A percentile compares a stretch with the other conserved stretches of the same genome.
These are phyloP conservation scores for Lithophane semibrunnea DNA, from an alignment of 2,888 invertebrate species.

Conservation along the genomic window DNA sequence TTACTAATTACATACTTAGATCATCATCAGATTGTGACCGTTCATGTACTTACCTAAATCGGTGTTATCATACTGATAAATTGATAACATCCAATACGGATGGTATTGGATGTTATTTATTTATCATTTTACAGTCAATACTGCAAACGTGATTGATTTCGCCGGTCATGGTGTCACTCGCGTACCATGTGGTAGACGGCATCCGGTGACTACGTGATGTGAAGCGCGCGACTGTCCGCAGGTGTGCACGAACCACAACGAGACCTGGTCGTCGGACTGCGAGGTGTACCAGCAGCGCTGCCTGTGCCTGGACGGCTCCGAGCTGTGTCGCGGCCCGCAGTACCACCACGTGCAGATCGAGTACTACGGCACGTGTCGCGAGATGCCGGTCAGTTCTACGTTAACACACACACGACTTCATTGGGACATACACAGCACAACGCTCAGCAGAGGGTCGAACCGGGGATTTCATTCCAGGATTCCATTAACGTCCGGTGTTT, in stretches of 20 bases:
- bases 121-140: background rate
- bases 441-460: too few relatives aligned
- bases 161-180: background rate
- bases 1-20: background rate
- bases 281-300: conserved; percentile 98
- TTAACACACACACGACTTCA: background rate
- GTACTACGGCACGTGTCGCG: conserved; percentile 96
- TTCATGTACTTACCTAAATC: background rate
- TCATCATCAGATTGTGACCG: conserved; percentile 12
- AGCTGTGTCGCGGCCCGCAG: conserved; percentile 93
- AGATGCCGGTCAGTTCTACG: conserved; percentile 91
- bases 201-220: background rate
- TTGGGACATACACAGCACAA: background rate
- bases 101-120: background rate
- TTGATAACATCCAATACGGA: background rate
- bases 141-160: conserved; percentile 10
- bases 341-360: conserved; percentile 97
- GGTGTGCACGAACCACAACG: conserved; percentile 98
- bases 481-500: background rate
- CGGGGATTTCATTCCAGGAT: background rate
- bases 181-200: background rate
- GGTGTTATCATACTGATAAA: conserved; percentile 7
- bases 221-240: conserved; percentile 68
- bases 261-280: conserved; percentile 98
- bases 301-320: conserved; percentile 94